Evolutionary conservation across 1,140 invertebrate species (phyloP), one percentile per base, ranked within the genome.

Genomic region (Nixonia krombeini): DNA sequence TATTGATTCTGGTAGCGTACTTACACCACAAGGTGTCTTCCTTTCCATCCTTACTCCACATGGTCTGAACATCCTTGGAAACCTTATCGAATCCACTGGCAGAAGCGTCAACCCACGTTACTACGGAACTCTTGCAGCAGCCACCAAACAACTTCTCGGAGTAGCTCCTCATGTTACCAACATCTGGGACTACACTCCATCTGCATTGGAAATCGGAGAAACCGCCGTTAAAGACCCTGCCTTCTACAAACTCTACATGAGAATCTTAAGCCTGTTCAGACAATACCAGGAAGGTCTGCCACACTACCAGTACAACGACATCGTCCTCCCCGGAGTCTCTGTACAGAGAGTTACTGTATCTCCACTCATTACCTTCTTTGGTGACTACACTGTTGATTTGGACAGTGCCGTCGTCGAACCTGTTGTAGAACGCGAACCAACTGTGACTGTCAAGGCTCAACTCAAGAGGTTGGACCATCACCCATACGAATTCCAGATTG

Each of bases 271-370:
- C 4, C 66, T 88, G 5, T 86, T 87, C 80, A 66, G 84, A 10
- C 75, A 81, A 31, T 86, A 88, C 79, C 89, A 90, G 44, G 71
- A 89, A 44, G 86, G 86, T 42, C 78, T 90, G 1, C 86, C 87
- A 10, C 85, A 87, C 15, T 91, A 91, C 76, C 87, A 87, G 50
- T 83, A 86, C 55, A 87, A 90, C 57, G 88, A 91, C 70, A 79
- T 92, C 1, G 72, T 81, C n/a, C 83, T 89, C 29, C 87, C 88
- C n/a, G 87, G 88, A 15, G 90, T 92, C 12, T 77, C 80, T 2
- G 89, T 93, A 35, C 83, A 91, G 86, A 86, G 86, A 15, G 88
- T 92, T 5, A 82, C 87, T 2, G 87, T 90, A 41, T 86, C 88
- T 50, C 85, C 88, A 45, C 77, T 91, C 1, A 76, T 87, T 4